A percentile compares a stretch with the other conserved stretches of the same genome.
Evolutionary conservation across 2,797 vertebrate genomes (phyloP).

Genomic region (Heliangelus exortis): DNA sequence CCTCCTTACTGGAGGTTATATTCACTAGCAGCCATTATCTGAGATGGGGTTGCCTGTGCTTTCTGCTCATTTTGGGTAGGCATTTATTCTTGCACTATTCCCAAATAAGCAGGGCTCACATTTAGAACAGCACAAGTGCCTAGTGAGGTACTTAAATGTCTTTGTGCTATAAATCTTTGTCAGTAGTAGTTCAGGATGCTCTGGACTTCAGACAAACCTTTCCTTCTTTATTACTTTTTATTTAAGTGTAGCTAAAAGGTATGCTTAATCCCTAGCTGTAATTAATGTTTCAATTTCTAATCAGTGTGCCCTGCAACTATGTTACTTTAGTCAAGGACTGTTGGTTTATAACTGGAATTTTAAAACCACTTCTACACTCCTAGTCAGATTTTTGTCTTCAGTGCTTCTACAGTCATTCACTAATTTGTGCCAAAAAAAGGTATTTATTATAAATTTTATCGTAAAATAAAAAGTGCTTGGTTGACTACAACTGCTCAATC

Average conservation of each 20-base stretch:
- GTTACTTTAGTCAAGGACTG: conserved; percentile 29
- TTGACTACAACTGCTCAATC: neutral
- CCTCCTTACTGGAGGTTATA: neutral
- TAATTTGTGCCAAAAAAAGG: conserved; percentile 12
- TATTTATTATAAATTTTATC: neutral
- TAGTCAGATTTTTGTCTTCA: conserved; percentile 36
- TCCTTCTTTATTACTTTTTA: conserved; percentile 10
- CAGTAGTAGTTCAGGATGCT: neutral
- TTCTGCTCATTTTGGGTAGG: neutral
- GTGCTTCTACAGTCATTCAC: neutral
- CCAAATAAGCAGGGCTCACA: neutral
- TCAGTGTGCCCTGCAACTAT: neutral
- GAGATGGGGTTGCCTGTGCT: neutral
- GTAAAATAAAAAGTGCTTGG: neutral
- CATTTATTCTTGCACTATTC: neutral
- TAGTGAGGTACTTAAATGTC: neutral
- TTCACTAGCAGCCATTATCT: accelerated
- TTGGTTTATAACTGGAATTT: conserved; percentile 17
- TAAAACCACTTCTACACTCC: neutral
- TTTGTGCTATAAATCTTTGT: neutral
- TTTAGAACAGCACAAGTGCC: neutral
- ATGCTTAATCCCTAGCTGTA: neutral
- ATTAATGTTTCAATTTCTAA: conserved; percentile 25
- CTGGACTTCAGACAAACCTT: neutral
- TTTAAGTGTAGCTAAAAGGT: neutral